A percentile compares a stretch with the other conserved stretches of the same genome.
Conservation (phyloP, 2,888 invertebrate species). For the Rhabditoides inermis region DNA sequence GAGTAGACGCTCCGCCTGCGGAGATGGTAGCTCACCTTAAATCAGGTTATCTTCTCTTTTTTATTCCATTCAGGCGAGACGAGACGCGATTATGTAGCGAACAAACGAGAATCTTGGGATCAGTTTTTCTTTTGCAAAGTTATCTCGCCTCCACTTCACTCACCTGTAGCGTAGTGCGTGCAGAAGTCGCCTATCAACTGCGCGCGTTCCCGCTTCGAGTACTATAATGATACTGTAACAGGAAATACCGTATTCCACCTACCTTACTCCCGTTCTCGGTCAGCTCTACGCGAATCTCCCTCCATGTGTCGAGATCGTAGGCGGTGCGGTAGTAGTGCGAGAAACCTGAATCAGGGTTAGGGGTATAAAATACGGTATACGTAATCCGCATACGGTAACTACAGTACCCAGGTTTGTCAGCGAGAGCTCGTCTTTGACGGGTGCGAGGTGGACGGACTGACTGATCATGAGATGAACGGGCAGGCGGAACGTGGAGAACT, state of each 20-base stretch:
- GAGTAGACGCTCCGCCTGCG: constrained; percentile 19
- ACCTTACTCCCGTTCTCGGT: background rate
- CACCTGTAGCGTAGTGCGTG: constrained; percentile 22
- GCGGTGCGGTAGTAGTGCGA: constrained; percentile 25
- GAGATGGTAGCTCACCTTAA: constrained; percentile 19
- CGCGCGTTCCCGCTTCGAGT: constrained; percentile 20
- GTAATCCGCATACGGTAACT: background rate
- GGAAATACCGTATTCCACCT: background rate
- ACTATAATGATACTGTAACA: background rate
- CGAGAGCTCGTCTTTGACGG: constrained; percentile 14
- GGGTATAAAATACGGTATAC: background rate
- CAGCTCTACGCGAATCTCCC: constrained; percentile 7
- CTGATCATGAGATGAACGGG: constrained; percentile 27
- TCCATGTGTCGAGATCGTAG: constrained; percentile 28
- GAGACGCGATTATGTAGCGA: background rate
- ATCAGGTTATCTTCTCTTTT: background rate
- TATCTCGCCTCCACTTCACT: background rate
- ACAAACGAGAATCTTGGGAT: background rate
- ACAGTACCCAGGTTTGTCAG: constrained; percentile 1
- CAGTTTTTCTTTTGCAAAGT: background rate
- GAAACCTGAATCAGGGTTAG: constrained; percentile 10
- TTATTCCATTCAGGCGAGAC: background rate
- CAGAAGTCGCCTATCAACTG: constrained; percentile 28
- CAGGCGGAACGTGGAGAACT: constrained; percentile 27
- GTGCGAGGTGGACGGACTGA: constrained; percentile 24